Percentiles rank a stretch among this genome's conserved stretches.
These are phyloP conservation scores for Epinephelus malabaricus DNA, from an alignment of 2,797 vertebrate genomes.

Conservation along the genomic window DNA sequence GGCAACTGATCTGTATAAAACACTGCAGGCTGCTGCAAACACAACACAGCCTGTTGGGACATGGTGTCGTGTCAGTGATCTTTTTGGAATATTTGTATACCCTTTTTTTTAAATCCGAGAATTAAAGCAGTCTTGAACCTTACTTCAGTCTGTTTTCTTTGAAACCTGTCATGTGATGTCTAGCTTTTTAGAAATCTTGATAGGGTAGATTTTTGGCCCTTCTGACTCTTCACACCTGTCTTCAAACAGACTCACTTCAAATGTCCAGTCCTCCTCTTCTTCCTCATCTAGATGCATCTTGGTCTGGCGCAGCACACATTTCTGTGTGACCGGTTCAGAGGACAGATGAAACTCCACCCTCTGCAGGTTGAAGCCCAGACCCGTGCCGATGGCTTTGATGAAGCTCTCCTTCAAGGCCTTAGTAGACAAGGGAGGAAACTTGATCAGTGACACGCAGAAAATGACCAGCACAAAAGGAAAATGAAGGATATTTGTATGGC, in stretches of 20 bases:
- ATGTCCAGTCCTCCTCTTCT: conserved; percentile 91
- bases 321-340: conserved; percentile 84
- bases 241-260: conserved; percentile 88
- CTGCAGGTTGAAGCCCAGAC: conserved; percentile 94
- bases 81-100: neutral
- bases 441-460: conserved; percentile 27
- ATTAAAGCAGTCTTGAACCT: neutral
- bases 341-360: conserved; percentile 93
- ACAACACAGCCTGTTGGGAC: too few relatives aligned
- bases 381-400: conserved; percentile 95
- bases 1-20: too few relatives aligned
- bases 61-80: neutral
- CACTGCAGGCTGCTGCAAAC: too few relatives aligned
- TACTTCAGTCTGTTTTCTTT: neutral
- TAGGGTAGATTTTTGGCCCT: neutral
- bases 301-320: conserved; percentile 84
- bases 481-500: neutral
- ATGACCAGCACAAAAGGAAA: neutral
- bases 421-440: conserved; percentile 22
- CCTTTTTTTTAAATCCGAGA: neutral
- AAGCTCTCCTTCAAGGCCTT: conserved; percentile 98
- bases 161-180: too few relatives aligned
- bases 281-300: conserved; percentile 93
- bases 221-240: neutral
- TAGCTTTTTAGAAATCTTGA: neutral